These are phyloP conservation scores for Hypomesus transpacificus DNA, from an alignment of 2,113 vertebrate genomes.

Conservation along the genomic window DNA sequence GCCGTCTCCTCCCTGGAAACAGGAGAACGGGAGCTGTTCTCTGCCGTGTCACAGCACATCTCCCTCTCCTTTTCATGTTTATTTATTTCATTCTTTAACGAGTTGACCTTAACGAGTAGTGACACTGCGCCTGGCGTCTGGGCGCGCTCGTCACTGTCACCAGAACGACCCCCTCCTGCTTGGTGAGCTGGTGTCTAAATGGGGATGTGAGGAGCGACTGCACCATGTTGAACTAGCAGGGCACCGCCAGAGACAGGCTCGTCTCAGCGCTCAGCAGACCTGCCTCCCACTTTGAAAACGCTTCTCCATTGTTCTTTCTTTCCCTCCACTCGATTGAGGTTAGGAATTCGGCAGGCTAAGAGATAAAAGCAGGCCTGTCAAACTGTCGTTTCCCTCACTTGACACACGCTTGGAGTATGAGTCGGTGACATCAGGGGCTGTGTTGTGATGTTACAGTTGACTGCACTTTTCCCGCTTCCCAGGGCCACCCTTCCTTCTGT, in stretches of 20 bases:
- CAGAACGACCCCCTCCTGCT: constrained; percentile 61
- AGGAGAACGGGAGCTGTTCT: constrained; percentile 31
- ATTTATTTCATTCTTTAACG: constrained; percentile 66
- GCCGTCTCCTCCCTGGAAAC: constrained; percentile 34
- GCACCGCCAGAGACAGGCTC: constrained; percentile 52
- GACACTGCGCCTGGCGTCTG: constrained; percentile 62
- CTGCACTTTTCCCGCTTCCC: constrained; percentile 47
- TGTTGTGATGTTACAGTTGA: constrained; percentile 59
- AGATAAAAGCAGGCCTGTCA: constrained; percentile 57
- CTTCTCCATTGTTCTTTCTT: constrained; percentile 41
- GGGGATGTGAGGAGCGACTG: constrained; percentile 63
- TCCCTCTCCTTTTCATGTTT: constrained; percentile 35
- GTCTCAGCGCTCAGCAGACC: constrained; percentile 36
- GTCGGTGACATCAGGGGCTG: constrained; percentile 38
- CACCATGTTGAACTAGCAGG: constrained; percentile 68
- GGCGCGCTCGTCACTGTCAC: constrained; percentile 63
- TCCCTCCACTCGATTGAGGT: constrained; percentile 41
- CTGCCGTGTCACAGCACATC: not conserved
- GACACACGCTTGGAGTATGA: constrained; percentile 63
- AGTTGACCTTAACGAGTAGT: constrained; percentile 67
- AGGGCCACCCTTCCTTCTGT: constrained; percentile 53
- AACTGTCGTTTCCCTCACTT: constrained; percentile 53
- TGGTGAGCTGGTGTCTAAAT: constrained; percentile 63
- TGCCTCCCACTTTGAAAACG: constrained; percentile 39
- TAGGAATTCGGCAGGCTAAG: constrained; percentile 43